phyloP scores from a whole-genome alignment of 2,797 vertebrate genomes.

The Neosilurus hyrtlii region DNA sequence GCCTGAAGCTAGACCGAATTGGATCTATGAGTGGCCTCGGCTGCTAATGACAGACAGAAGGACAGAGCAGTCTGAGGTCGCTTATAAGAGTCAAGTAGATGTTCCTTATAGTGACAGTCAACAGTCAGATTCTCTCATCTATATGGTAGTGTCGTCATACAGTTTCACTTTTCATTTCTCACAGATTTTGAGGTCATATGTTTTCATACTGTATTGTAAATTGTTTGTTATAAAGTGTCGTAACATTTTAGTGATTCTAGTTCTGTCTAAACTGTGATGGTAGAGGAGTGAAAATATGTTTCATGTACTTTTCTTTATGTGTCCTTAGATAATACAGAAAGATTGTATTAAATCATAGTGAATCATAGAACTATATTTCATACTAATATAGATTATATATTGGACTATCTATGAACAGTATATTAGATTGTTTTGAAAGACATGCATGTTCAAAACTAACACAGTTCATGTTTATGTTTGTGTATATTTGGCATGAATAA shows the following conservation, averaged over 20 bases:
- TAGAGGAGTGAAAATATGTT: slow-evolving; percentile 27
- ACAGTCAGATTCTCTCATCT: slow-evolving; percentile 9
- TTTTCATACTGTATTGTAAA: slow-evolving; percentile 54
- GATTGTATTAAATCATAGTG: slow-evolving; percentile 8
- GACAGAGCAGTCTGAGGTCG: slow-evolving; percentile 47
- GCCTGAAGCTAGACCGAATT: slow-evolving; percentile 84
- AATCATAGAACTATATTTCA: slow-evolving; percentile 20
- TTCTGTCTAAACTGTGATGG: slow-evolving; percentile 20
- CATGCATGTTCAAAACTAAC: slow-evolving; percentile 54
- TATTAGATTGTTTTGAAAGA: slow-evolving; percentile 37
- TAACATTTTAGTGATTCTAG: slow-evolving; percentile 55
- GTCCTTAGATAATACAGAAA: slow-evolving; percentile 17
- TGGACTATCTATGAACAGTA: slow-evolving; percentile 15
- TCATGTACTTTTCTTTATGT: slow-evolving; percentile 14
- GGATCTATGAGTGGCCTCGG: slow-evolving; percentile 85
- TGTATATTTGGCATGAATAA: slow-evolving; percentile 76
- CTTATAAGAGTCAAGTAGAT: slow-evolving; percentile 48
- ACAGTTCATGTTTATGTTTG: slow-evolving; percentile 54
- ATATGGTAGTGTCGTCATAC: slow-evolving; percentile 37
- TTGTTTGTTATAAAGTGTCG: slow-evolving; percentile 56
- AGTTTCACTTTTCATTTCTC: slow-evolving; percentile 18
- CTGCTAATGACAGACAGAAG: slow-evolving; percentile 70
- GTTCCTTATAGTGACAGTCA: slow-evolving; percentile 31
- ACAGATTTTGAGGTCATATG: not conserved
- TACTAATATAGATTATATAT: not conserved